Percentiles rank a stretch among this genome's conserved stretches.
phyloP scores from a whole-genome alignment of 2,888 invertebrate genomes.

The Noctua fimbriata region DNA sequence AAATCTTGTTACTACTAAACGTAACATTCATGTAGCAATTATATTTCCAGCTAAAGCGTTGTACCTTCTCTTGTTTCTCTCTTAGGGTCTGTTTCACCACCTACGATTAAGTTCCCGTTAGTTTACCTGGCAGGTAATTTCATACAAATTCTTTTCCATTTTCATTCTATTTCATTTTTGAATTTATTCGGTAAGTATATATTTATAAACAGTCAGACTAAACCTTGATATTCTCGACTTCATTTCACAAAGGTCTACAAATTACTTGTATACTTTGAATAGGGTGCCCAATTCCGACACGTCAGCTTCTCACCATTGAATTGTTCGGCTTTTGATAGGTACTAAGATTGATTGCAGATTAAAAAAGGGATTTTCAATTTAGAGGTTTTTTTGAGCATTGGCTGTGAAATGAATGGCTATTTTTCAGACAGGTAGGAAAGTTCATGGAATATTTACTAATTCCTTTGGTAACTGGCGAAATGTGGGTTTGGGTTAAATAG shows the following conservation, averaged over 20 bases:
- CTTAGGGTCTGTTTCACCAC: not conserved
- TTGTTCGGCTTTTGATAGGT: slow-evolving; percentile 50
- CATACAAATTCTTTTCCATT: not conserved
- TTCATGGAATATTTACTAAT: slow-evolving; percentile 2
- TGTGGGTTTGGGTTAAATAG: not conserved
- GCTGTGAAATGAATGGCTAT: slow-evolving; percentile 16
- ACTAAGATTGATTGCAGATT: slow-evolving; percentile 56
- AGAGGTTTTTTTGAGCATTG: slow-evolving; percentile 25
- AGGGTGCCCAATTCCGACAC: slow-evolving; percentile 28
- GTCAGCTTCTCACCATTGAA: slow-evolving; percentile 50
- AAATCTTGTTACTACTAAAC: not conserved
- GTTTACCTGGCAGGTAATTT: not conserved
- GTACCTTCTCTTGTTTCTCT: not conserved
- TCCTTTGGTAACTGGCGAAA: not conserved
- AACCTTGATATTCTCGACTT: slow-evolving; percentile 14
- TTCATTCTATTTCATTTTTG: not conserved
- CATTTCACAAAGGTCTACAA: slow-evolving; percentile 40
- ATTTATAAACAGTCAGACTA: not conserved
- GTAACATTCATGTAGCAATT: not conserved
- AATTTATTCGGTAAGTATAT: too few species aligned
- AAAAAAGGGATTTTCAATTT: slow-evolving; percentile 46
- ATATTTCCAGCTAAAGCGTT: not conserved
- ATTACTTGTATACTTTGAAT: slow-evolving; percentile 45
- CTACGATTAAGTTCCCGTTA: too few species aligned
- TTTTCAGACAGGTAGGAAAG: slow-evolving; percentile 6